Percentiles rank a stretch among this genome's conserved stretches.
Conservation (phyloP, 2,888 invertebrate genomes). For the Tipula lateralis region DNA sequence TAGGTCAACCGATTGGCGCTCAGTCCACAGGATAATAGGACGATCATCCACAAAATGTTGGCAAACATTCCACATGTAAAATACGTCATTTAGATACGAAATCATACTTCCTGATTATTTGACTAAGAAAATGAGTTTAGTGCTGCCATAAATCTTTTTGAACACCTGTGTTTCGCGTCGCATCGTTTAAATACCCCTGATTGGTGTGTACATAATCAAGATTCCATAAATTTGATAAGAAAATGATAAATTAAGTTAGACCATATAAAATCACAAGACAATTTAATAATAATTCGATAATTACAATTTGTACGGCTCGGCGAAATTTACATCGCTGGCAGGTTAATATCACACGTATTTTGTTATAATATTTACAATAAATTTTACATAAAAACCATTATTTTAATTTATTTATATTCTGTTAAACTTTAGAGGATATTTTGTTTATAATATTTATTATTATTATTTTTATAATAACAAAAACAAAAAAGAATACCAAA, state of each 20-base stretch:
- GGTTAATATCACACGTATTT: not conserved
- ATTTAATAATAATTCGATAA: not conserved
- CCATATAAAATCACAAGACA: not conserved
- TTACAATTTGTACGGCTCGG: not conserved
- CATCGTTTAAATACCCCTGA: too few relatives aligned
- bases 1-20: too few relatives aligned
- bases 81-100: too few relatives aligned
- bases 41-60: too few relatives aligned
- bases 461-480: not conserved
- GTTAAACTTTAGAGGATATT: not conserved
- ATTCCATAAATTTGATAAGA: not conserved
- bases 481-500: not conserved
- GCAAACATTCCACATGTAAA: too few relatives aligned
- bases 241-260: not conserved
- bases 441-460: not conserved
- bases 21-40: too few relatives aligned
- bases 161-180: too few relatives aligned
- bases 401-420: constrained; percentile 8
- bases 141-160: too few relatives aligned
- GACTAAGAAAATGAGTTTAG: too few relatives aligned
- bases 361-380: not conserved
- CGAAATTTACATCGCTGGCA: not conserved
- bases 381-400: not conserved
- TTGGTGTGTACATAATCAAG: not conserved
- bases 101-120: too few relatives aligned